Evolutionary conservation across 2,797 vertebrate species (phyloP), one percentile per base, ranked within the genome.

Genomic region (Capromys pilorides): DNA sequence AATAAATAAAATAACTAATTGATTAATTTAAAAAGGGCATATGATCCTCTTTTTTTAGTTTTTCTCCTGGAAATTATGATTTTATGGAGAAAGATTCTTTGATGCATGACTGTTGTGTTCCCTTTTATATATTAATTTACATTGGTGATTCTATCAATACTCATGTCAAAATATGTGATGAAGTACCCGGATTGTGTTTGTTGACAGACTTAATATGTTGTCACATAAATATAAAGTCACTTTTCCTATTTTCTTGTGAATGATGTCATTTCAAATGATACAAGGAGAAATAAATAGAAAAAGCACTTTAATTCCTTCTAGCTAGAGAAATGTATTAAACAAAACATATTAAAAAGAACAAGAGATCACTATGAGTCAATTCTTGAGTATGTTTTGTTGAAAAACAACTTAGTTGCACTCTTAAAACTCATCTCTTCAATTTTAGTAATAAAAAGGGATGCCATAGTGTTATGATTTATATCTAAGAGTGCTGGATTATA

Each of bases 131-230:
- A 92, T 89, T 80, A 86, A 80, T 57, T 88, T 94, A 88, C 62
- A 93, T 69, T 93, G 45, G 33, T 91, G 78, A 93, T 91, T 94
- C 95, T 87, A 62, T 95, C 66, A 95, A 86, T 90, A 96, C 94
- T 91, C 36, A 51, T 26, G 14, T 96, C 93, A 86, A 96, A 93
- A 93, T 92, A 90, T 59, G 49, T 69, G 86, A 94, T 84, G 87
- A 94, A 85, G 71, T 79, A 62, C 69, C 39, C 64, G 66, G 39
- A 51, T 88, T 97, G 91, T 93, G 24, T 82, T 88, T 96, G 41
- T 93, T 88, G 54, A 92, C 41, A 86, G 57, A 90, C 66, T 94
- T 92, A 95, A 86, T 88, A 90, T 96, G 94, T 88, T 61, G n/a
- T 39, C 82, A 91, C 24, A 86, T 64, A 54, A 93, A 67, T 78